phyloP scores from a whole-genome alignment of 2,113 vertebrate genomes.

The Caranx melampygus region DNA sequence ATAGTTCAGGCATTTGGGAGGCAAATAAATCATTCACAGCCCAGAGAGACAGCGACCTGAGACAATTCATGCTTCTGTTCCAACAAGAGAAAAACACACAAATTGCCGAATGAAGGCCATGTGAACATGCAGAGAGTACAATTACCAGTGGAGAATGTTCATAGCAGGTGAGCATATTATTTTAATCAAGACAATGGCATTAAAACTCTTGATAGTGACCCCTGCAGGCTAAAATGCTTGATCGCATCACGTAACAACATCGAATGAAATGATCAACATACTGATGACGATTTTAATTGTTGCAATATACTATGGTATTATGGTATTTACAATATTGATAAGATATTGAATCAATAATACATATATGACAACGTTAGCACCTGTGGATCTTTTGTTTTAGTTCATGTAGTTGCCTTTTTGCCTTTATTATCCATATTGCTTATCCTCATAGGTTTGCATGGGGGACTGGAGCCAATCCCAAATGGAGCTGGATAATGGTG shows the following conservation, averaged over 20 bases:
- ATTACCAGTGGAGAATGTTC: neutral
- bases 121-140: conserved; percentile 14
- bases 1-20: conserved; percentile 67
- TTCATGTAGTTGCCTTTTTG: no score
- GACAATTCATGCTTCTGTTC: conserved; percentile 52
- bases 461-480: no score
- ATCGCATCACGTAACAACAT: neutral
- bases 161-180: conserved; percentile 4
- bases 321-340: no score
- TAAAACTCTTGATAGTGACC: neutral
- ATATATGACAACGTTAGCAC: no score
- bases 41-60: conserved; percentile 60
- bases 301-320: no score
- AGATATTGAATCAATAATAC: no score
- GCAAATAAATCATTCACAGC: conserved; percentile 75
- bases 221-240: neutral
- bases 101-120: conserved; percentile 13
- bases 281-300: neutral
- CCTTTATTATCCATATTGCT: no score
- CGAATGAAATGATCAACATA: neutral
- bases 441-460: no score
- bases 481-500: no score
- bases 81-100: conserved; percentile 35
- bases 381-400: no score
- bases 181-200: conserved; percentile 16